Evolutionary conservation across 1,140 invertebrate genomes (phyloP), one percentile per base, ranked within the genome.

Genomic region (Aphis gossypii): DNA sequence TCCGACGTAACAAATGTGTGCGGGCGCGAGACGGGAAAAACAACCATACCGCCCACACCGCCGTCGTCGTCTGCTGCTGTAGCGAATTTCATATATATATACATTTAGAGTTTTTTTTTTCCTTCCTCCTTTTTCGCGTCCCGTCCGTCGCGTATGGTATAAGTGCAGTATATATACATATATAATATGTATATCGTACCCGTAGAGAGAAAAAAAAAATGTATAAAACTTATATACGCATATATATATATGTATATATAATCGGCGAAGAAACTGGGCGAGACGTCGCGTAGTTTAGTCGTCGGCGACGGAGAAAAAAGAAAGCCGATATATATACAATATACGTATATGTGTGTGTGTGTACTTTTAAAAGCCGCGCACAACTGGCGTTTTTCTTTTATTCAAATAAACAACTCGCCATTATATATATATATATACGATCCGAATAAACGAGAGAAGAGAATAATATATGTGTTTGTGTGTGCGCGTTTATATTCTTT

Each of bases 351-450:
- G 30, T n/a, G 60, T n/a, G 35, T 91, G 35, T 84, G 30, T 25
- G 35, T 51, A 82, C 46, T 76, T 54, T 92, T 92, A 83, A 92
- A 92, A 92, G 68, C 76, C 88, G 41, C 68, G 60, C 41, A 82
- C 91, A 92, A 92, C 68, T 51, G 76, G 91, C 91, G 46, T 92
- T 92, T 92, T 83, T 92, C 46, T 92, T 92, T 92, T 51, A 83
- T 92, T 92, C 91, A 51, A 51, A 92, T 83, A 92, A 92, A 92
- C 76, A 92, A 83, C 44, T 51, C 38, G 25, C 41, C 25, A 41
- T 41, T 86, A 44, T 86, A 46, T 44, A 35, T 88, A 88, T 30
- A 51, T 51, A 51, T 20, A 51, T 14, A 51, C 30, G n/a, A 76
- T 76, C 60, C 60, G 60, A 68, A 68, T 68, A n/a, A 3, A 30